Evolutionary conservation across 2,113 vertebrate species (phyloP), one percentile per base, ranked within the genome.

Genomic region (Diphyllodes magnificus): DNA sequence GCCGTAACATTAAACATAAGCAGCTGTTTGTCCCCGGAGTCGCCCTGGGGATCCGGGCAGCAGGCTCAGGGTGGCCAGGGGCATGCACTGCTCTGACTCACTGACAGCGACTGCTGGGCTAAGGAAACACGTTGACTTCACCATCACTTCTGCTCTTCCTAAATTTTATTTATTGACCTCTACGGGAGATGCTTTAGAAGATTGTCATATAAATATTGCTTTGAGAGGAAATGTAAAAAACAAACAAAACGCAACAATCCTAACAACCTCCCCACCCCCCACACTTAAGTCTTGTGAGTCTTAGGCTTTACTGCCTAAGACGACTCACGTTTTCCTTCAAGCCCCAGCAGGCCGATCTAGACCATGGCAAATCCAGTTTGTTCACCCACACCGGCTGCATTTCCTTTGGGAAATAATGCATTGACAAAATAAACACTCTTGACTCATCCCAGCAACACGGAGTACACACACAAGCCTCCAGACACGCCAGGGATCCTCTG

Each of bases 361-460:
- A 60, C 13, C 76, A 12, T 11, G 57, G 54, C 63, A 77, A 76
- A 82, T 54, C n/a, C 91, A 44, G 44, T 18, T 59, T 35, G 19
- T 37, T 91, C 61, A 71, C 39, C 92, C 82, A 54, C 18, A 1
- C 15, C 10, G 37, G 39, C 73, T 69, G 66, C 49, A 8, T 50
- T 87, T 91, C 92, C 91, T 80, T 40, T 53, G 90, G 92, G 86
- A 90, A 93, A 92, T 5, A 22, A 40, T 27, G 18, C 40, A 19
- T 33, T 30, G 59, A 21, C 33, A 40, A 49, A 65, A 72, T 13
- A 94, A 91, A 92, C 61, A 61, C 33, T 20, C 73, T 11, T 10
- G 50, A 44, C 85, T 77, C 91, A 81, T 40, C 72, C 33, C 80
- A 23, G 86, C 82, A 78, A 40, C 71, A 31, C 0, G 42, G 11